These are phyloP conservation scores for Cephus rjabovi DNA, from an alignment of 2,888 invertebrate species.

Conservation along the genomic window DNA sequence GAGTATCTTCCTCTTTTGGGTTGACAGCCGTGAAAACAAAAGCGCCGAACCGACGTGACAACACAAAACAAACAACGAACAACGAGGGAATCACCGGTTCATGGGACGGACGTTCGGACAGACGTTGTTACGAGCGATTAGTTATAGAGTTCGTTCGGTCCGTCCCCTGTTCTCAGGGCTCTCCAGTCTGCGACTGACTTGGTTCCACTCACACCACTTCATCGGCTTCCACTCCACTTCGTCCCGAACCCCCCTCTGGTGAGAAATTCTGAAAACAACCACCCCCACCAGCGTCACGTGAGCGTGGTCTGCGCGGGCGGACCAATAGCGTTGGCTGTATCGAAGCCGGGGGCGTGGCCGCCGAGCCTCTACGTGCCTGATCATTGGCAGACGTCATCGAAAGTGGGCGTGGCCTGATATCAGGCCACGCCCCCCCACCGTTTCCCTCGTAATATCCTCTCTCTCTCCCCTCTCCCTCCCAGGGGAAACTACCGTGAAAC, in stretches of 20 bases:
- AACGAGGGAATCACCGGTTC: conserved; percentile 13
- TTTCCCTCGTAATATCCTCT: conserved; percentile 14
- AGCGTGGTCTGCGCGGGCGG: conserved; percentile 57
- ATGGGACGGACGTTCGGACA: conserved; percentile 32
- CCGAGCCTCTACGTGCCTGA: conserved; percentile 20
- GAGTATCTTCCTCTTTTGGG: not conserved
- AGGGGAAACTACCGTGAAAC: conserved; percentile 49
- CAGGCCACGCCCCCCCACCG: conserved; percentile 23
- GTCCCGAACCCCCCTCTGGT: conserved; percentile 69
- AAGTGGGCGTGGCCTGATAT: conserved; percentile 30
- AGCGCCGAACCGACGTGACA: not conserved
- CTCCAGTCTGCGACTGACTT: conserved; percentile 66
- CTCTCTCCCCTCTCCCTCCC: conserved; percentile 40
- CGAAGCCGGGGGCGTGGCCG: conserved; percentile 25
- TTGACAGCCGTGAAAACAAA: not conserved
- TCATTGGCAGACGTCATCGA: conserved; percentile 66
- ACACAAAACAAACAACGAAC: conserved; percentile 7
- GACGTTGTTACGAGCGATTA: conserved; percentile 46
- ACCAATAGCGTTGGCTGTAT: conserved; percentile 61
- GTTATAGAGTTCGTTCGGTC: conserved; percentile 50
- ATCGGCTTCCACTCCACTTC: conserved; percentile 51
- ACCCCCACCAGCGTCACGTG: conserved; percentile 62
- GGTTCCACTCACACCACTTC: conserved; percentile 64
- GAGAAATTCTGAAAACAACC: conserved; percentile 70
- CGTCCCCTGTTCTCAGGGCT: conserved; percentile 65